These are phyloP conservation scores for Drosophila neutralis DNA, from an alignment of 2,888 invertebrate species.

Conservation along the genomic window DNA sequence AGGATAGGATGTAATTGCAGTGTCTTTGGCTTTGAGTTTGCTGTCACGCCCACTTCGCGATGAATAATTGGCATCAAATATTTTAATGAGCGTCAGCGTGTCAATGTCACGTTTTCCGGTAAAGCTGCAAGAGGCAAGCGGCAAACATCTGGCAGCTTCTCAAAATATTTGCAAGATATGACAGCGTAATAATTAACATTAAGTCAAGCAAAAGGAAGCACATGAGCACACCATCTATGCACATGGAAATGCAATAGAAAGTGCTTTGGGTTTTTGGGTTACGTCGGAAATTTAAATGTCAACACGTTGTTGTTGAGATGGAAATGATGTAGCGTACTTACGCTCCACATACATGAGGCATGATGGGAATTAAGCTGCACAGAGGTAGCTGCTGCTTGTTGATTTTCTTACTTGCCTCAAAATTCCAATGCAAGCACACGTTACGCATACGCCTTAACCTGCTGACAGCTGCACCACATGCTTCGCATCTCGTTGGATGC, in stretches of 20 bases:
- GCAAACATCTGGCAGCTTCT: conserved; percentile 16
- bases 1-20: conserved; percentile 46
- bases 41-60: conserved; percentile 22
- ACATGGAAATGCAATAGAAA: neutral
- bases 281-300: conserved; percentile 73
- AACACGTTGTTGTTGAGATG: conserved; percentile 53
- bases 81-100: conserved; percentile 72
- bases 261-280: conserved; percentile 4
- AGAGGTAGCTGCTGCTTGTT: conserved; percentile 8
- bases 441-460: conserved; percentile 44
- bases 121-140: conserved; percentile 3
- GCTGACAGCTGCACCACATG: conserved; percentile 48
- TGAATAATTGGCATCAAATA: conserved; percentile 67
- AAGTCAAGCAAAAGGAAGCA: conserved; percentile 18
- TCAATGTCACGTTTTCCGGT: conserved; percentile 61
- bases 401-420: conserved; percentile 31
- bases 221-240: neutral
- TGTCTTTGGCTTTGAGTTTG: conserved; percentile 10
- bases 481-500: conserved; percentile 35
- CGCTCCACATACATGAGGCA: conserved; percentile 11
- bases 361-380: conserved; percentile 29
- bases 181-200: conserved; percentile 65
- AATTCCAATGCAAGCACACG: conserved; percentile 50
- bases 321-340: conserved; percentile 39
- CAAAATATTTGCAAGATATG: conserved; percentile 68